Base-by-base conservation (phyloP, 2,113 vertebrate species). In the Indicator maculatus region DNA sequence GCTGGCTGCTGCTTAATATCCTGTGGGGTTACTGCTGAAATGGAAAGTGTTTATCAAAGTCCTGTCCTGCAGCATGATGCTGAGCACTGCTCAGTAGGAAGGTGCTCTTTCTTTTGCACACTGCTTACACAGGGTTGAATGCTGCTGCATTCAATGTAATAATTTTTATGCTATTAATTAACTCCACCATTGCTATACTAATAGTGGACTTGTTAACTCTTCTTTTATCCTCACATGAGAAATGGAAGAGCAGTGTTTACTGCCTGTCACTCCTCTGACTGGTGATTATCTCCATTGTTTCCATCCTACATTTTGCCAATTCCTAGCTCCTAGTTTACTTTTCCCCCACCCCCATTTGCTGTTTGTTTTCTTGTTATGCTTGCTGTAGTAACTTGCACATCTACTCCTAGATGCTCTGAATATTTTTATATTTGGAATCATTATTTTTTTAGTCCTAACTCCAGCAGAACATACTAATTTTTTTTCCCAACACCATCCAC, bases 31-130 rank as follows among this genome's bases (percentile, higher is more conserved):
- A 61, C 77, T 66, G 14, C 81, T 76, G 64, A 74, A 95, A 86
- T 86, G 31, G 44, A 66, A 96, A 79, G 17, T 66, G 63, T 90
- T 92, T 77, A 83, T 93, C 77, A 67, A 31, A 52, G 63, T 86
- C 61, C 24, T 76, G 31, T 82, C 73, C 75, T 86, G 67, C 47
- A 90, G 69, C 88, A 30, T 13, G 70, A 6, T n/a, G 16, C 33
- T 93, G 58, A 83, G 16, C 31, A 65, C 59, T 74, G 30, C 77
- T 90, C 26, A n/a, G 3, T 47, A 47, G 60, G 56, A 88, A 94
- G 81, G 24, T 38, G 41, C 13, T 10, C 20, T 38, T 66, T 15
- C 7, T 56, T 44, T 83, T 74, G 24, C 17, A 59, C 1, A 27
- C 20, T 86, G 23, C 15, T 71, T 83, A 10, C 13, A 30, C 13